Percentiles rank a stretch among this genome's conserved stretches.
Evolutionary conservation across 64 coral and sea anemone genomes (phyloP).

Genomic region (Stylophora pistillata): DNA sequence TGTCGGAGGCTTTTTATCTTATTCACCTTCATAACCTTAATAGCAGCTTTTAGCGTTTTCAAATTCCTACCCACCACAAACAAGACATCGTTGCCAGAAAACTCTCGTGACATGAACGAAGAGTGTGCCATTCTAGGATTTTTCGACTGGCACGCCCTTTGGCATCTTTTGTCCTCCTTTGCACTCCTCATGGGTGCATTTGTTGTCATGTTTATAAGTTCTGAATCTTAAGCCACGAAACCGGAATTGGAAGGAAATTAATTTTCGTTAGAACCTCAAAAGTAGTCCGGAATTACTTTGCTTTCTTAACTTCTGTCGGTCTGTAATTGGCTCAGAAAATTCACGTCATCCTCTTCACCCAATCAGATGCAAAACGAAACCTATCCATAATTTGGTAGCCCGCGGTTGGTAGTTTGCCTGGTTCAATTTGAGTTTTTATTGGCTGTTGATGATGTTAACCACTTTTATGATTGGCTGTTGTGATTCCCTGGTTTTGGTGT

Average conservation of each 20-base stretch:
- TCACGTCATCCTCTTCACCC: no score
- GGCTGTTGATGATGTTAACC: no score
- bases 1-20: background rate
- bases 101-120: background rate
- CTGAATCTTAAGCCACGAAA: background rate
- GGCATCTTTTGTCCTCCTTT: slow-evolving; percentile 29
- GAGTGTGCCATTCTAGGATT: background rate
- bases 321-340: no score
- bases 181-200: slow-evolving; percentile 2
- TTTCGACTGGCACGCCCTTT: slow-evolving; percentile 16
- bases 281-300: background rate
- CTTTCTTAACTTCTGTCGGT: no score
- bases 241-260: no score
- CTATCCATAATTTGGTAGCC: no score
- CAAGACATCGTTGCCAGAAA: background rate
- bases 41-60: background rate
- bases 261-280: no score
- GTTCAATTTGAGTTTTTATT: no score
- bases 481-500: no score
- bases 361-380: no score
- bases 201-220: slow-evolving; percentile 6
- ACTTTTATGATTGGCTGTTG: no score
- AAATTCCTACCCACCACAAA: background rate
- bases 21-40: background rate
- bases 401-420: no score